Evolutionary conservation across 2,797 vertebrate genomes (phyloP).

Genomic region (Bufotes viridis): DNA sequence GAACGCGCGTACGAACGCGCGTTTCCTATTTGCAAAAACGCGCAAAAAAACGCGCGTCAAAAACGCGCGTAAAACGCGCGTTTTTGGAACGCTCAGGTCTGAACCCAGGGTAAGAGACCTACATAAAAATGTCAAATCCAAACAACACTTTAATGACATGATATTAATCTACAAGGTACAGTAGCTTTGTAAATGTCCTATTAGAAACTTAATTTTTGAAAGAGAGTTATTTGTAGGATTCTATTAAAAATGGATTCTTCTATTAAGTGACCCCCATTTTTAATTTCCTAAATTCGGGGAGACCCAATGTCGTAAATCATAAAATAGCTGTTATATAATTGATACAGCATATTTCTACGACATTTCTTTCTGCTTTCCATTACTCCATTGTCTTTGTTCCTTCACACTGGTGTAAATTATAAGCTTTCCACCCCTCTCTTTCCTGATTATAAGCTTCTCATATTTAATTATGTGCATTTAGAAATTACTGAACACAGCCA

Average conservation of each 20-base stretch:
- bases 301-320: background rate
- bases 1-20: too few relatives aligned
- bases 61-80: too few relatives aligned
- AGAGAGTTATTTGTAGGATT: background rate
- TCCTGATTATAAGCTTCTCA: constrained; percentile 11
- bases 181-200: too few relatives aligned
- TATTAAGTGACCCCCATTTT: background rate
- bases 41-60: too few relatives aligned
- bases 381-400: background rate
- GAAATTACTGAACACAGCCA: background rate
- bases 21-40: too few relatives aligned
- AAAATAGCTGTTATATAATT: background rate
- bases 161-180: too few relatives aligned
- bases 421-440: background rate
- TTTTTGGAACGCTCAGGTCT: too few relatives aligned
- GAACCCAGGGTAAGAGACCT: too few relatives aligned
- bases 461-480: constrained; percentile 10
- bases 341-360: background rate
- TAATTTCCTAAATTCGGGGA: background rate
- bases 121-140: too few relatives aligned
- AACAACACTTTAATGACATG: too few relatives aligned
- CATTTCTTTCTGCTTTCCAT: background rate
- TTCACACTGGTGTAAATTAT: constrained; percentile 6
- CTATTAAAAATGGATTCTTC: background rate
- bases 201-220: too few relatives aligned